Conservation (phyloP, 2,113 vertebrate species). For the Vidua macroura region DNA sequence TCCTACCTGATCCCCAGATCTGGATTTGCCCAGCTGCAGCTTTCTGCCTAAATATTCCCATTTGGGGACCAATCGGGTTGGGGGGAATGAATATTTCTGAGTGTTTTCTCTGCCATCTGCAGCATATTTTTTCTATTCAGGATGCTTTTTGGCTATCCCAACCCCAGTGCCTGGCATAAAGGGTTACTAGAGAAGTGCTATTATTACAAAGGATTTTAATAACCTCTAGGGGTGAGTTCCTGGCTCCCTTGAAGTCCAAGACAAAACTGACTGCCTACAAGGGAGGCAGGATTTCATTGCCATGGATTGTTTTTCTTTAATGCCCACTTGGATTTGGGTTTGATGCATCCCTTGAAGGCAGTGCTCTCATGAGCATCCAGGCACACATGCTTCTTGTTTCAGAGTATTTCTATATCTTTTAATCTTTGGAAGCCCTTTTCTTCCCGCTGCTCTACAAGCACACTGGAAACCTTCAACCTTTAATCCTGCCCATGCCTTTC, state of each 20-base stretch:
- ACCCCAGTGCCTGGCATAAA: background rate
- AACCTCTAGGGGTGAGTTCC: background rate
- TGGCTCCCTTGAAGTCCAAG: background rate
- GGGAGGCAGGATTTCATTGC: background rate
- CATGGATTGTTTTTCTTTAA: background rate
- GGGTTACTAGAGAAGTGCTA: background rate
- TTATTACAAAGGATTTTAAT: constrained; percentile 26
- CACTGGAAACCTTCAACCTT: constrained; percentile 26
- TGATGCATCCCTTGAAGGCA: background rate
- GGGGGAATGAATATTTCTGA: background rate
- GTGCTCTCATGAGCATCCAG: background rate
- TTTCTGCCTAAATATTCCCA: background rate
- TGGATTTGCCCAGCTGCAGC: background rate
- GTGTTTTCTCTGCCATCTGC: background rate
- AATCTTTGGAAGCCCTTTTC: background rate
- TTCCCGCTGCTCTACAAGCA: background rate
- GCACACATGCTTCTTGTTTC: background rate
- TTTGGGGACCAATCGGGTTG: background rate
- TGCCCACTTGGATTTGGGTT: background rate
- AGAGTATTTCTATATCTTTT: background rate
- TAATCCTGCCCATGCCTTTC: constrained; percentile 19
- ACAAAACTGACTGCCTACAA: background rate
- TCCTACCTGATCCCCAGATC: background rate
- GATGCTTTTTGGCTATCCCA: background rate
- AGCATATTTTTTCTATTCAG: background rate